Evolutionary conservation across 2,797 vertebrate genomes (phyloP).

Genomic region (Sebastes diploproa): DNA sequence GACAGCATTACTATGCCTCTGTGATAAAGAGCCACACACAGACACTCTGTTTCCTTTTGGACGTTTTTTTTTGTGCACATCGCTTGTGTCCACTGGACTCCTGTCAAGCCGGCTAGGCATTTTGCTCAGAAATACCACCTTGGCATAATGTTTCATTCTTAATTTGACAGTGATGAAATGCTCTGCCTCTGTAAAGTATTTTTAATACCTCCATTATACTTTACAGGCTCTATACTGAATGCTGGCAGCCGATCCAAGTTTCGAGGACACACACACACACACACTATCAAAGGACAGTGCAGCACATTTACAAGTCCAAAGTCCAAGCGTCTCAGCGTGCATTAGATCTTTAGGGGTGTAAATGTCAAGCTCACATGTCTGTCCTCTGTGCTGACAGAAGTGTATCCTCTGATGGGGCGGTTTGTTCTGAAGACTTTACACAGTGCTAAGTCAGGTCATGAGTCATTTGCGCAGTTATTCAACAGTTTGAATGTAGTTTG

Average conservation of each 20-base stretch:
- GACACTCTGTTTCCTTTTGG: slow-evolving; percentile 35
- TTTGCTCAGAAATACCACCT: slow-evolving; percentile 48
- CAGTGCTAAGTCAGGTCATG: slow-evolving; percentile 81
- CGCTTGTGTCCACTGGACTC: slow-evolving; percentile 28
- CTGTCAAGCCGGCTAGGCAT: slow-evolving; percentile 19
- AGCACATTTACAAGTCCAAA: slow-evolving; percentile 22
- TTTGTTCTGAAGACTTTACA: slow-evolving; percentile 44
- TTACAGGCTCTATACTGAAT: slow-evolving; percentile 39
- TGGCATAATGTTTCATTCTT: slow-evolving; percentile 52
- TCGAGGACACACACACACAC: neutral
- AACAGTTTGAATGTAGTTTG: slow-evolving; percentile 82
- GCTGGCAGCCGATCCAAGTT: slow-evolving; percentile 47
- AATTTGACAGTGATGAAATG: slow-evolving; percentile 70
- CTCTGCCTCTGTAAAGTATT: slow-evolving; percentile 41
- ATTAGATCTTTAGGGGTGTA: slow-evolving; percentile 4
- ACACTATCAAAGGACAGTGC: slow-evolving; percentile 20
- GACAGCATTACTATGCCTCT: slow-evolving; percentile 61
- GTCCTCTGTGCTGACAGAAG: slow-evolving; percentile 22
- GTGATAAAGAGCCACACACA: slow-evolving; percentile 62
- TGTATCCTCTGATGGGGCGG: slow-evolving; percentile 6
- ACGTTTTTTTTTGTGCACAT: slow-evolving; percentile 4
- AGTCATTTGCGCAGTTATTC: slow-evolving; percentile 81
- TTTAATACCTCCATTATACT: slow-evolving; percentile 61
- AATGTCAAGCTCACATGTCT: slow-evolving; percentile 15
- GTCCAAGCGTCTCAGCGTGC: neutral